Evolutionary conservation across 2,113 vertebrate genomes (phyloP).

Genomic region (Paedocypris sp.): DNA sequence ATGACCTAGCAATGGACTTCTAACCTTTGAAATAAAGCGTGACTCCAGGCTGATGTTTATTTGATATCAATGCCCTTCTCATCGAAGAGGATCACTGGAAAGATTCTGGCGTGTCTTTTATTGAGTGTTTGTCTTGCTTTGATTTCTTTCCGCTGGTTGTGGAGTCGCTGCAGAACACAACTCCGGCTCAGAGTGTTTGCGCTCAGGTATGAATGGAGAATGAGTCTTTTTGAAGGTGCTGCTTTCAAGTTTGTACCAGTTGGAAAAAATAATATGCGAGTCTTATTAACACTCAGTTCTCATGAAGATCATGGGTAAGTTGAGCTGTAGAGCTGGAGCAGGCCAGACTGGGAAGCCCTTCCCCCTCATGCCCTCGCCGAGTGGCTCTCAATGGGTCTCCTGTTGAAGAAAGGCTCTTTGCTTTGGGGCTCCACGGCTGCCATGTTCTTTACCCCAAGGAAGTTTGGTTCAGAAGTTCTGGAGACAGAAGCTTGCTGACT

Average conservation of each 20-base stretch:
- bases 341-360: slow-evolving; percentile 16
- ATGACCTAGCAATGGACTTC: slow-evolving; percentile 8
- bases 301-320: slow-evolving; percentile 27
- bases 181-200: slow-evolving; percentile 29
- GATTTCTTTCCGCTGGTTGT: slow-evolving; percentile 3
- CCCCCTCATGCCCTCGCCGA: slow-evolving; percentile 3
- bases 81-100: slow-evolving; percentile 1
- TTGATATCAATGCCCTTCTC: slow-evolving; percentile 17
- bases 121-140: slow-evolving; percentile 21
- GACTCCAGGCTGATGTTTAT: slow-evolving; percentile 11
- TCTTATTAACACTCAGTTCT: slow-evolving; percentile 28
- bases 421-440: not conserved
- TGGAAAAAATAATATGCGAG: slow-evolving; percentile 38
- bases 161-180: not conserved
- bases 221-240: slow-evolving; percentile 30
- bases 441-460: not conserved
- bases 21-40: slow-evolving; percentile 5
- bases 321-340: slow-evolving; percentile 18
- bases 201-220: slow-evolving; percentile 43
- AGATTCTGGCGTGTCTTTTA: not conserved
- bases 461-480: not conserved
- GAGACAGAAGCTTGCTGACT: no score
- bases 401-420: not conserved
- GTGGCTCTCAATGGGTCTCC: not conserved
- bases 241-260: slow-evolving; percentile 32